Percentiles rank a stretch among this genome's conserved stretches.
These are phyloP conservation scores for Euschistus heros DNA, from an alignment of 1,140 invertebrate species.

Conservation along the genomic window DNA sequence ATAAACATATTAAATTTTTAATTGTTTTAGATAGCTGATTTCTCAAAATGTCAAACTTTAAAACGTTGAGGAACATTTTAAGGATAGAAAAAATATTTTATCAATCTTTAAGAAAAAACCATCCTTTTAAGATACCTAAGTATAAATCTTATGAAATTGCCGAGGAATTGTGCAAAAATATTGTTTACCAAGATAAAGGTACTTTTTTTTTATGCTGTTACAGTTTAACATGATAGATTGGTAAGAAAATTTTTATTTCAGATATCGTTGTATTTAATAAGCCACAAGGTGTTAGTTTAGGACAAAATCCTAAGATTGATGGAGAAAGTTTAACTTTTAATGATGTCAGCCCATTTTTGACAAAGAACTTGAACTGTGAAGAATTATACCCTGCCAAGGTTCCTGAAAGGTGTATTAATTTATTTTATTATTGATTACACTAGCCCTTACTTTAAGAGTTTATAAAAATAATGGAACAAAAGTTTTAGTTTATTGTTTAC, in stretches of 20 bases:
- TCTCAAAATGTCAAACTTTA: no score
- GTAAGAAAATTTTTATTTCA: neutral
- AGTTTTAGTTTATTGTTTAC: neutral
- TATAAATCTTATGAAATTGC: neutral
- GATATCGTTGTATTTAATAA: slow-evolving; percentile 11
- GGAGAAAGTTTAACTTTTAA: slow-evolving; percentile 3
- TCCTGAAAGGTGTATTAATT: slow-evolving; percentile 7
- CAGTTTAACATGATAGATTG: neutral
- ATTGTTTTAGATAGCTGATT: no score
- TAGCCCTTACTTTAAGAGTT: neutral
- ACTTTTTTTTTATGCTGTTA: neutral
- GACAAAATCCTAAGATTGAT: neutral
- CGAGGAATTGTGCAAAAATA: neutral
- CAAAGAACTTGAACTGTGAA: neutral
- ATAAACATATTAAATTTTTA: no score
- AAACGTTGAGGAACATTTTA: no score
- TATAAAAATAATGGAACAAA: neutral
- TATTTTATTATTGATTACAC: neutral
- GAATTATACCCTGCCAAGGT: neutral
- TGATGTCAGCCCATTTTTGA: neutral
- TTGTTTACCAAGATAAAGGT: neutral
- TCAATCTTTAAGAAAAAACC: neutral
- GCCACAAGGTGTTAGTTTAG: slow-evolving; percentile 13
- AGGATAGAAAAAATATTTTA: no score
- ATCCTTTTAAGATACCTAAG: neutral